Base-by-base conservation (phyloP, 2,113 vertebrate species). In the Amblyopsis rosae region DNA sequence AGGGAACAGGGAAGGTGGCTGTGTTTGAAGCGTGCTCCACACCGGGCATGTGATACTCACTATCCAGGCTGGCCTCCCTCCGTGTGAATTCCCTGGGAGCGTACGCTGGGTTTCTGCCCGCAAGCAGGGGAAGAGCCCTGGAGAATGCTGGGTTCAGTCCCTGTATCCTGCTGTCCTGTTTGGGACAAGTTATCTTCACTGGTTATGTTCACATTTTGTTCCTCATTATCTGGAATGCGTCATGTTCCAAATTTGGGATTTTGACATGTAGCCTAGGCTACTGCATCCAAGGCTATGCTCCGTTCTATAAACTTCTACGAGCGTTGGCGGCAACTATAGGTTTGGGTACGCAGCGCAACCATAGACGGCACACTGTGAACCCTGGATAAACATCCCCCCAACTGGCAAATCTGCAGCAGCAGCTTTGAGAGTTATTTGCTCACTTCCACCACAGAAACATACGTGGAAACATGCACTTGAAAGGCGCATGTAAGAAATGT, bases 61-160 rank as follows among this genome's bases (percentile, higher is more conserved):
- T 87, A 77, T 96, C 93, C 69, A 95, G 90, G 90, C 98, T 93
- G 45, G 87, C 60, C 53, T 89, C 70, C 54, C 86, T 77, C 61
- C 76, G 85, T 10, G 83, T 84, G 79, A 87, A 82, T 48, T 93
- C 92, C 0, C 83, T 53, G 17, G 90, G 88, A 84, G 79, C 77
- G 58, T 58, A 76, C 73, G 90, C 88, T 17, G 75, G 56, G 83
- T 84, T 90, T 69, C 85, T 92, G 69, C 93, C 81, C 55, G 90
- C 62, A 72, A 92, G 85, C 71, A 88, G 90, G 72, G 91, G 89
- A 35, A 88, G 76, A 5, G 82, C 65, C 62, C 90, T 91, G 62
- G 86, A 51, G 61, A 90, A 75, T 35, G 32, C 69, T 0, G 64
- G 62, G 70, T 75, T 87, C 68, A 77, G 41, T 9, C 69, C 79